Evolutionary conservation across 1,140 invertebrate species (phyloP), one percentile per base, ranked within the genome.

Genomic region (Cepaea nemoralis): DNA sequence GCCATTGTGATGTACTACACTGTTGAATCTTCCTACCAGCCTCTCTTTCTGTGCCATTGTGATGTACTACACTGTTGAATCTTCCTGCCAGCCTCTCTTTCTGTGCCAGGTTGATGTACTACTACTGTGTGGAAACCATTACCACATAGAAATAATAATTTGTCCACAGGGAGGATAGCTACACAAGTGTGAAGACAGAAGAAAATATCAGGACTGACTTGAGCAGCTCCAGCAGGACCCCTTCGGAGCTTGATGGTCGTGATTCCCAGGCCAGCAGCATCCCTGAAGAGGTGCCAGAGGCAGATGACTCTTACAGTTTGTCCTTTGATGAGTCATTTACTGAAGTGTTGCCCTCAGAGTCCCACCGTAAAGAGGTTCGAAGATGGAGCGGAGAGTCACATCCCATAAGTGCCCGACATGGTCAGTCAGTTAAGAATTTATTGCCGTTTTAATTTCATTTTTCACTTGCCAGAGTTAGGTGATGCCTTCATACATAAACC

Each of bases 301-400:
- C 73, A 40, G 84, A 70, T 35, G 88, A 87, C 1, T 80, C 78
- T 1, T 89, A 87, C 77, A 85, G 85, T 10, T 74, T 88, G 42
- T 87, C 84, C 22, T 87, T 89, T 83, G 89, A 90, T 77, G 88
- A 90, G 37, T 87, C 89, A 10, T 81, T 88, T 82, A 89, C 90
- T 1, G 91, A 91, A 40, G 86, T 91, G 48, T 77, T 91, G 55
- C 90, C 89, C n/a, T 91, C 90, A 77, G 88, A 90, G 79, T 87
- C 86, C 81, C 89, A 90, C 71, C 85, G 89, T 22, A 89, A 89
- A 80, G 88, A 88, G 63, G 85, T 85, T 37, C 81, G 77, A 16
- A 48, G 78, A 39, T 71, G 75, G 35, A 75, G 63, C 70, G 78
- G 45, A 37, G 74, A 77, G 39, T 16, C 40, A n/a, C 55, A 14